A percentile compares a stretch with the other conserved stretches of the same genome.
These are phyloP conservation scores for Nipponacmea schrenckii DNA, from an alignment of 2,888 invertebrate genomes.

Conservation along the genomic window DNA sequence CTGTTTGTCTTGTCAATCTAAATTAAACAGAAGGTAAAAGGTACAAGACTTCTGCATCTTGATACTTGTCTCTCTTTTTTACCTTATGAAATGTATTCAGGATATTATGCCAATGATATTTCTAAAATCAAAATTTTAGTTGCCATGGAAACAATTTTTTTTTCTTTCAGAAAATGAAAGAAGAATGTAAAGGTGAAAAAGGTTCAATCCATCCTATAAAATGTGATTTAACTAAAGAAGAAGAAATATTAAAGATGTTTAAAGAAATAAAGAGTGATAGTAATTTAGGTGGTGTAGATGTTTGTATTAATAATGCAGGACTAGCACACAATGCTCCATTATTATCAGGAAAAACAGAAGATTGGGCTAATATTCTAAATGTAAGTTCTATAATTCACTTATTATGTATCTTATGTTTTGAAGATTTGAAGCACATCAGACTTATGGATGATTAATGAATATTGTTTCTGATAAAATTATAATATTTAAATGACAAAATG, in stretches of 20 bases:
- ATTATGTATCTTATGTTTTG: neutral
- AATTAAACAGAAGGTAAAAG: too few relatives aligned
- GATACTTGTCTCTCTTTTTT: too few relatives aligned
- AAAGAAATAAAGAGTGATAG: slow-evolving; percentile 69
- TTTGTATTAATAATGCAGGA: slow-evolving; percentile 75
- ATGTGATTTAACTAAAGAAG: slow-evolving; percentile 72
- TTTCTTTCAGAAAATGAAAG: slow-evolving; percentile 29
- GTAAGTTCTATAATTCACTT: slow-evolving; percentile 32
- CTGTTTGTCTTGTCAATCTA: too few relatives aligned
- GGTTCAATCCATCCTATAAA: slow-evolving; percentile 42
- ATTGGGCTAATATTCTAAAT: slow-evolving; percentile 53
- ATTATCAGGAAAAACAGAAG: slow-evolving; percentile 49
- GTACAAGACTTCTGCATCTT: too few relatives aligned
- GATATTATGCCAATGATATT: too few relatives aligned
- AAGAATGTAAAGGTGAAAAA: slow-evolving; percentile 35
- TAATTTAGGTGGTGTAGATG: slow-evolving; percentile 70
- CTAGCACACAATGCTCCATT: slow-evolving; percentile 63
- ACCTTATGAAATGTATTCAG: too few relatives aligned
- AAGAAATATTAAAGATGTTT: slow-evolving; percentile 72
- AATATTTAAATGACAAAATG: too few relatives aligned
- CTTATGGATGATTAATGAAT: too few relatives aligned
- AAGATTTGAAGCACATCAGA: neutral
- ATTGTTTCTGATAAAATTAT: too few relatives aligned
- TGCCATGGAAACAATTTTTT: too few relatives aligned
- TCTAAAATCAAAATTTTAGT: too few relatives aligned